Percentiles rank a stretch among this genome's conserved stretches.
Evolutionary conservation across 2,888 invertebrate species (phyloP).

Genomic region (Opisthograptis luteolata): DNA sequence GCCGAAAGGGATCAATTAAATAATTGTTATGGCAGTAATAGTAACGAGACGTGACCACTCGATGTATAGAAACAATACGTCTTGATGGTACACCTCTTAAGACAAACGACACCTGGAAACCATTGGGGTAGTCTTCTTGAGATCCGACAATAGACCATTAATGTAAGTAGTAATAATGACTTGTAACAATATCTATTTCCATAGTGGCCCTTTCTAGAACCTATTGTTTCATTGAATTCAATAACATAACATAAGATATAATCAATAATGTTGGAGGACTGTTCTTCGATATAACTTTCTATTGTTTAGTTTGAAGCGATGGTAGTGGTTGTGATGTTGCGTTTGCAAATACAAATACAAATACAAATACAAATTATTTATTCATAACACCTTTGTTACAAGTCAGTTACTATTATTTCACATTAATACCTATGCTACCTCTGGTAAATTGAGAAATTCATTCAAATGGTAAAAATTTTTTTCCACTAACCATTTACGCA

Average conservation of each 20-base stretch:
- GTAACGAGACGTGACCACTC: neutral
- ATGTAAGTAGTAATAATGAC: neutral
- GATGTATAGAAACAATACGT: neutral
- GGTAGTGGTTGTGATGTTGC: too few relatives aligned
- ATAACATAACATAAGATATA: constrained; percentile 13
- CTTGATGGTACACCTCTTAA: constrained; percentile 2
- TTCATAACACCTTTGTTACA: too few relatives aligned
- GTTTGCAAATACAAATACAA: too few relatives aligned
- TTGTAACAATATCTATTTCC: neutral
- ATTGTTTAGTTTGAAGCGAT: neutral
- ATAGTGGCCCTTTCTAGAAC: neutral
- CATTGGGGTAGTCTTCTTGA: neutral
- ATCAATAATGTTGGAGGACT: neutral
- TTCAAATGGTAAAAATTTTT: too few relatives aligned
- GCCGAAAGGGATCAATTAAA: too few relatives aligned
- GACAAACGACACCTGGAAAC: neutral
- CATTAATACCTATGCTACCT: too few relatives aligned
- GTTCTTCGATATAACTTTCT: too few relatives aligned
- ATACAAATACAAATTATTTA: too few relatives aligned
- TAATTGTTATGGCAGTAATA: neutral
- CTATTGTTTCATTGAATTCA: constrained; percentile 11
- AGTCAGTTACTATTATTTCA: too few relatives aligned
- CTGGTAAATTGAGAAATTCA: too few relatives aligned
- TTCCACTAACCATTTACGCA: too few relatives aligned
- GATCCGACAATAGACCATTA: constrained; percentile 2